Evolutionary conservation across 2,113 vertebrate species (phyloP), one percentile per base, ranked within the genome.

Genomic region (Mirza zaza): DNA sequence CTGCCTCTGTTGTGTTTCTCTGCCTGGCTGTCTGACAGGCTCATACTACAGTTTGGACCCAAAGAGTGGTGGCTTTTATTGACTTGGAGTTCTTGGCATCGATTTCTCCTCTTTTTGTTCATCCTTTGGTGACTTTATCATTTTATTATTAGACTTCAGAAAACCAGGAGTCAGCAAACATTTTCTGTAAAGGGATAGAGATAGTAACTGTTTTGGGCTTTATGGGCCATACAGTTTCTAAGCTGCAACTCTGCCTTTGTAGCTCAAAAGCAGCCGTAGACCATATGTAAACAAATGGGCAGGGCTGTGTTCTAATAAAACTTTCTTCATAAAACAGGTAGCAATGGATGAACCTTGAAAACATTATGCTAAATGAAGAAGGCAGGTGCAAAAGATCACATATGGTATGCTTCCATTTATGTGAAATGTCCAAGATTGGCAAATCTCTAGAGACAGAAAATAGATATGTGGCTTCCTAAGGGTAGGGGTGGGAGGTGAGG

Each of bases 371-470:
- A 67, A 91, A 42, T 57, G 45, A 71, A 70, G 67, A 52, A 29
- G 34, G 32, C 63, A 75, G 14, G 20, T 14, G 42, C 11, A 34
- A 82, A 83, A 82, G 34, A 34, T 39, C 42, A 12, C 25, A 32
- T 10, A 29, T 55, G 29, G n/a, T 29, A 4, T 25, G 71, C 50
- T 12, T 63, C 23, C 80, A 17, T 65, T 50, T 11, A 36, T 80
- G n/a, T 34, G 63, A 94, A 71, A 84, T 67, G 48, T 48, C 63
- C 57, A 73, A 23, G 75, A 55, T 0, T 80, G 63, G 21, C 63
- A 81, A 85, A 89, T 80, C 84, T 91, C 83, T 73, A 89, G 29
- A 67, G 77, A 84, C 65, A 73, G 55, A 63, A 94, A 57, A 23
- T 55, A 68, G 48, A 67, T 34, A 15, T 8, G 55, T 25, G 10